Percentiles rank a stretch among this genome's conserved stretches.
phyloP scores from a whole-genome alignment of 2,797 vertebrate species.

The Varecia variegata region DNA sequence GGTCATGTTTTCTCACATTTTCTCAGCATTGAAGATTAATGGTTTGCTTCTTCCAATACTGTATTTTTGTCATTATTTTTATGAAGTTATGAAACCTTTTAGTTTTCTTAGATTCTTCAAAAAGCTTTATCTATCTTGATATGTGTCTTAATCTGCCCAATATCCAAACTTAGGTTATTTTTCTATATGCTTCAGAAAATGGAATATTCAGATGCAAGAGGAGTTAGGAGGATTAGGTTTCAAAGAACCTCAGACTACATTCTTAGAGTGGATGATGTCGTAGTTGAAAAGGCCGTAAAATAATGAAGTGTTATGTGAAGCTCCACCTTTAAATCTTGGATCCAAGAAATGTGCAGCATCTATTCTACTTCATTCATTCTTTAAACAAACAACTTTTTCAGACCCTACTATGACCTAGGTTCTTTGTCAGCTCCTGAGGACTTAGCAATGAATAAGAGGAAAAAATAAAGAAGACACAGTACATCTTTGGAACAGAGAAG shows the following conservation, averaged over 20 bases:
- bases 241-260: background rate
- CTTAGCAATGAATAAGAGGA: background rate
- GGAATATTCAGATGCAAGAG: background rate
- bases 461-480: background rate
- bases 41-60: background rate
- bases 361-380: background rate
- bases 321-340: background rate
- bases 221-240: background rate
- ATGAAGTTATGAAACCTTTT: background rate
- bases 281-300: background rate
- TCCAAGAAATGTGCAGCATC: background rate
- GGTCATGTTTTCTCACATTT: background rate
- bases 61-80: slow-evolving; percentile 20
- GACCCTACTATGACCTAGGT: background rate
- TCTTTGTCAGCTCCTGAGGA: background rate
- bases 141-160: background rate
- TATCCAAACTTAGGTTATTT: background rate
- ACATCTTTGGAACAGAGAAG: background rate
- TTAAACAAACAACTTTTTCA: background rate
- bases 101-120: background rate
- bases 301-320: background rate
- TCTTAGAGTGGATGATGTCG: background rate
- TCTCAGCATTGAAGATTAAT: background rate
- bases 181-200: slow-evolving; percentile 20
- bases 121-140: background rate